A percentile compares a stretch with the other conserved stretches of the same genome.
These are phyloP conservation scores for Caenorhabditis sulstoni DNA, from an alignment of 2,888 invertebrate genomes.

Conservation along the genomic window DNA sequence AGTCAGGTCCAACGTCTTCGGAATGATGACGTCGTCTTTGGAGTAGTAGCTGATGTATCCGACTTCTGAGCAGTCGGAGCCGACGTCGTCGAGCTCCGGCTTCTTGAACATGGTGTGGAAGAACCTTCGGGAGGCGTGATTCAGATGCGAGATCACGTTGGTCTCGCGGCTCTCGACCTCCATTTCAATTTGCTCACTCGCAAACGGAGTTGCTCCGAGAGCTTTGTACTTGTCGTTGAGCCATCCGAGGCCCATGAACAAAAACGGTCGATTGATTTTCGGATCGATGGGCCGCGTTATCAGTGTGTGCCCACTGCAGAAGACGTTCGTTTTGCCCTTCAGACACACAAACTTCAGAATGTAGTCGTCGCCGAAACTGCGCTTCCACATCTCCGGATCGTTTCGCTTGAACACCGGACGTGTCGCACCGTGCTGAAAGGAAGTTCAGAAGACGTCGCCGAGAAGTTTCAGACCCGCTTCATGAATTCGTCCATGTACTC, in stretches of 20 bases:
- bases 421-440: neutral
- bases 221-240: too few species aligned
- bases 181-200: too few species aligned
- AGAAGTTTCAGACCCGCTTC: neutral
- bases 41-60: conserved; percentile 27
- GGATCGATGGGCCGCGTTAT: conserved; percentile 26
- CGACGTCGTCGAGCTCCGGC: too few species aligned
- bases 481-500: conserved; percentile 4
- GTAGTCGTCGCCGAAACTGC: neutral
- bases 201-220: too few species aligned
- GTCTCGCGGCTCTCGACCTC: too few species aligned
- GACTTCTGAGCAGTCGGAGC: neutral
- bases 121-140: too few species aligned
- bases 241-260: too few species aligned
- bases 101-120: too few species aligned
- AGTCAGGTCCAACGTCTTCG: conserved; percentile 14
- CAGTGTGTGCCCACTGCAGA: conserved; percentile 1
- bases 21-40: too few species aligned
- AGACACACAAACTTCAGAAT: neutral
- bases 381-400: conserved; percentile 1
- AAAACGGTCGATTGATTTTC: neutral
- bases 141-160: too few species aligned
- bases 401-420: neutral
- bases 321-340: conserved; percentile 7
- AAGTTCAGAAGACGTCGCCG: neutral